Base-by-base conservation (phyloP, 2,113 vertebrate genomes). In the Ibidorhyncha struthersii region DNA sequence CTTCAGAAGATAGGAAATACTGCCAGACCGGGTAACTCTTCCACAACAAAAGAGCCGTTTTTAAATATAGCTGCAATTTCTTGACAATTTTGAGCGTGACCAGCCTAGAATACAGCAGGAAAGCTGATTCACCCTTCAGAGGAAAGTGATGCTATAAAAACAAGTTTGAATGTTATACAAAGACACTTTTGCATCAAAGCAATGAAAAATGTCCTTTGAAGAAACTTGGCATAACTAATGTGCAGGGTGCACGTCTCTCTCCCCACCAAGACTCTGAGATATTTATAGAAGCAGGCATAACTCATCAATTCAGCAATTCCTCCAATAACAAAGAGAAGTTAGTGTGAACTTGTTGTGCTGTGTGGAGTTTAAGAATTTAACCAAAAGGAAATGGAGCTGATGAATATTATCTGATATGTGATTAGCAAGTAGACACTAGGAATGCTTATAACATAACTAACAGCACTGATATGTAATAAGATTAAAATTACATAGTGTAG, bases 271-370 rank as follows among this genome's bases (percentile, higher is more conserved):
- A 50, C 58, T 78, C 25, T 36, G 38, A 79, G 49, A 53, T 89
- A 91, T 87, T 87, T 96, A 65, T 71, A 85, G 95, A 90, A 86
- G 38, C 82, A 96, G 69, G 63, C 72, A 85, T 86, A 87, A 69
- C 63, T 95, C 77, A 91, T 83, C 53, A 83, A 38, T 94, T 91
- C 53, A 66, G 77, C 81, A 96, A 87, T 94, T 91, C 45, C 58
- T 32, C 15, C 62, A 63, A 14, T 52, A 84, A 82, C 81, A 94
- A 82, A 95, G 59, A 86, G 47, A 53, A 84, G 78, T 84, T 84
- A 91, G 47, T 79, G 92, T 92, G 69, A 92, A 70, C 5, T 80
- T 53, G 12, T 17, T 86, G 73, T 67, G 52, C 47, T 93, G 47
- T 70, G 71, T 1, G n/a, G 52, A 96, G 93, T 91, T 95, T 92